phyloP scores from a whole-genome alignment of 2,888 invertebrate species.

The Mythimna pallens region DNA sequence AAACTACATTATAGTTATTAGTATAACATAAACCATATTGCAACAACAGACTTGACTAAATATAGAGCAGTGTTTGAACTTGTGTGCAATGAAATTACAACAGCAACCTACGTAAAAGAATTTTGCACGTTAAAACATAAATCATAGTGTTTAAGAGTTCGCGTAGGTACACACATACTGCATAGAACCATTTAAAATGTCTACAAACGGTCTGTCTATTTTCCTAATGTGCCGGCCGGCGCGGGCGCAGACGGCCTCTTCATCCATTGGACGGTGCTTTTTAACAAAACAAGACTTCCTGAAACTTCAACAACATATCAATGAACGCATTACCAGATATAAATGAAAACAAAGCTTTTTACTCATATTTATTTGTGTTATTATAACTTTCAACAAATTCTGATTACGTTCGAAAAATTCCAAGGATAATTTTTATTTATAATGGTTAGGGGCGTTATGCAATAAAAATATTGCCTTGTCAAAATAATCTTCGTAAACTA shows the following conservation, averaged over 20 bases:
- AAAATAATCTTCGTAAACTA: conserved; percentile 61
- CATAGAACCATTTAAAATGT: conserved; percentile 71
- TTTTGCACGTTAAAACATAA: conserved; percentile 48
- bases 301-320: conserved; percentile 82
- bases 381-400: conserved; percentile 68
- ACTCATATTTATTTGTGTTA: conserved; percentile 76
- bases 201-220: conserved; percentile 83
- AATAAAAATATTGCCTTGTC: conserved; percentile 54
- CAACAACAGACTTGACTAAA: conserved; percentile 38
- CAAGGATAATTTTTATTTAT: conserved; percentile 62
- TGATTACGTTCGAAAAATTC: conserved; percentile 70
- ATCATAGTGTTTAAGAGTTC: conserved; percentile 47
- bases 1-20: conserved; percentile 10
- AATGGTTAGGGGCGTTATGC: conserved; percentile 51
- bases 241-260: conserved; percentile 73
- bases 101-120: conserved; percentile 42
- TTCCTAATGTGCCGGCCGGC: conserved; percentile 80
- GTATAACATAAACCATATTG: conserved; percentile 26
- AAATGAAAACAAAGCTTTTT: conserved; percentile 74
- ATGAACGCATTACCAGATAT: conserved; percentile 74
- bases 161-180: conserved; percentile 60
- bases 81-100: conserved; percentile 32
- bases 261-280: conserved; percentile 76
- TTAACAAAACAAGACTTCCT: conserved; percentile 83
- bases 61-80: conserved; percentile 41